phyloP scores from a whole-genome alignment of 2,888 invertebrate genomes.

The Patella ulyssiponensis region DNA sequence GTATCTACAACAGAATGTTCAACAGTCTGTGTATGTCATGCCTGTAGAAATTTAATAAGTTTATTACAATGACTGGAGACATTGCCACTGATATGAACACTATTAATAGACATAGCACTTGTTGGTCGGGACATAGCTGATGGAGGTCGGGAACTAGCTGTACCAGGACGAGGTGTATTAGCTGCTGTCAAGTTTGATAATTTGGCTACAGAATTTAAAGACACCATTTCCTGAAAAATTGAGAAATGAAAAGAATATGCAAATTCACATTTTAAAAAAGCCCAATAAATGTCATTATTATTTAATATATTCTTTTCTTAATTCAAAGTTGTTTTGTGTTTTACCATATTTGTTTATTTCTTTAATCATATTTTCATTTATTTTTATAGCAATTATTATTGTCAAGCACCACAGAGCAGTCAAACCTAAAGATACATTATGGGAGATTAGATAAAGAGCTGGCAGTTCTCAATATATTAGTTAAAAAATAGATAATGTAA shows the following conservation, averaged over 20 bases:
- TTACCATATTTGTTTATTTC: no score
- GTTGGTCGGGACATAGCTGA: constrained; percentile 49
- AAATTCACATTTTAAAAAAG: not conserved
- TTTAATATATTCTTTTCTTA: no score
- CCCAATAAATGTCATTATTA: no score
- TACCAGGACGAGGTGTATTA: constrained; percentile 54
- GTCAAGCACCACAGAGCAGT: no score
- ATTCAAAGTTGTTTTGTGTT: no score
- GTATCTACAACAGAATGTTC: no score
- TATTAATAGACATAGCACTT: constrained; percentile 52
- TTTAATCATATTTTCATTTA: no score
- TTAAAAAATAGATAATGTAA: no score
- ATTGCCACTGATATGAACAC: constrained; percentile 47
- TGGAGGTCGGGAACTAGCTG: constrained; percentile 46
- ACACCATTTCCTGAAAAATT: constrained; percentile 57
- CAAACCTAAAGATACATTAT: no score
- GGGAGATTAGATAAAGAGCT: no score
- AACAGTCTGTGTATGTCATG: not conserved
- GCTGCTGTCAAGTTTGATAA: constrained; percentile 51
- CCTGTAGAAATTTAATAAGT: constrained; percentile 58
- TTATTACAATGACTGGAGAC: constrained; percentile 64
- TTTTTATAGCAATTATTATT: no score
- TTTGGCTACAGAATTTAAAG: constrained; percentile 62
- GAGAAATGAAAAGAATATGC: not conserved
- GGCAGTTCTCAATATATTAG: no score